Conservation (phyloP, 2,797 vertebrate species). For the Acanthurus leucopareius region DNA sequence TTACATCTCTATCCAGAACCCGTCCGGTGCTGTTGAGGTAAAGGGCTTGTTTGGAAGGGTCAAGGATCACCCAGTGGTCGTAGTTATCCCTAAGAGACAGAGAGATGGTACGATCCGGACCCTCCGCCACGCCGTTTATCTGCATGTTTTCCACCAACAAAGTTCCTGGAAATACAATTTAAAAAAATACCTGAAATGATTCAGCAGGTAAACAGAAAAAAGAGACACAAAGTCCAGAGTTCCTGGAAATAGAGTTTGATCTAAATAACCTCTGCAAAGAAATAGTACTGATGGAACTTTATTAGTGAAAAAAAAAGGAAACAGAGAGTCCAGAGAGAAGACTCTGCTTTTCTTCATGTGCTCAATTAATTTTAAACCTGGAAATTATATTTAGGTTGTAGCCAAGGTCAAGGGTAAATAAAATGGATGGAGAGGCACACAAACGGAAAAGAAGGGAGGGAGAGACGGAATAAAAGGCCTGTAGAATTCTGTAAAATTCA, state of each 20-base stretch:
- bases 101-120: constrained; percentile 90
- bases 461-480: constrained; percentile 15
- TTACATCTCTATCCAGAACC: constrained; percentile 93
- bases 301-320: constrained; percentile 17
- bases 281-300: not conserved
- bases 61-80: constrained; percentile 92
- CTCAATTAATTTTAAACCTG: constrained; percentile 22
- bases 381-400: constrained; percentile 26
- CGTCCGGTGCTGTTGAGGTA: constrained; percentile 94
- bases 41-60: constrained; percentile 89
- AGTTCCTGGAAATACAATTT: constrained; percentile 84
- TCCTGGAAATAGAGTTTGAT: not conserved
- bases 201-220: not conserved
- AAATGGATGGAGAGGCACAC: not conserved
- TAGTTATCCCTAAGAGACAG: constrained; percentile 91
- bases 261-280: not conserved
- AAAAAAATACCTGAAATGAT: not conserved
- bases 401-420: constrained; percentile 25
- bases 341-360: constrained; percentile 4
- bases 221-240: not conserved
- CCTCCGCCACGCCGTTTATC: constrained; percentile 91
- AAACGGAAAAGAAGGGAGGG: constrained; percentile 4
- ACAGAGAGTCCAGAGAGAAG: not conserved
- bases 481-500: constrained; percentile 20
- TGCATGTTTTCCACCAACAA: constrained; percentile 94